These are phyloP conservation scores for Pristionchus arcanus DNA, from an alignment of 2,888 invertebrate species.

Conservation along the genomic window DNA sequence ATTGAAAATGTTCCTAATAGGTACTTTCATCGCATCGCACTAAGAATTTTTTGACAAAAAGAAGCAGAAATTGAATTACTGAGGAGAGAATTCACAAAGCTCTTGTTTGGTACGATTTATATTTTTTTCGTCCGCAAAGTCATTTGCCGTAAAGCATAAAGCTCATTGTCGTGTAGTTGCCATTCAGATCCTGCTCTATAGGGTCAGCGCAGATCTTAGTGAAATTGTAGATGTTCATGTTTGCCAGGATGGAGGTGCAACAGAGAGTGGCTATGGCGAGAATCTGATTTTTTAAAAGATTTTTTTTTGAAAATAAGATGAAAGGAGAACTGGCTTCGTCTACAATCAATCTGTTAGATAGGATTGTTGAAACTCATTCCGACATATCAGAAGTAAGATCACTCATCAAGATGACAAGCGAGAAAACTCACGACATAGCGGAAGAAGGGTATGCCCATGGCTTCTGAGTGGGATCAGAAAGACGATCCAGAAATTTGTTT, in stretches of 20 bases:
- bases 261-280: slow-evolving; percentile 35
- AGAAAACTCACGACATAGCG: slow-evolving; percentile 35
- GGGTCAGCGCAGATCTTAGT: slow-evolving; percentile 51
- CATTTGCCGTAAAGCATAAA: no score
- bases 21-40: no score
- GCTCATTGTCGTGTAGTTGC: slow-evolving; percentile 11
- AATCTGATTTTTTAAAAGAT: slow-evolving; percentile 12
- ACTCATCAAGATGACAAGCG: no score
- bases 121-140: no score
- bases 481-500: not conserved
- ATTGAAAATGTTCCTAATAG: no score
- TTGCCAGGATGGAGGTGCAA: slow-evolving; percentile 39
- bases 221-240: slow-evolving; percentile 55
- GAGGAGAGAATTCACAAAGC: no score
- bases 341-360: not conserved
- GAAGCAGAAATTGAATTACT: no score
- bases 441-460: not conserved
- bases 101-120: no score
- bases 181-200: slow-evolving; percentile 6
- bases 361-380: not conserved
- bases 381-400: not conserved
- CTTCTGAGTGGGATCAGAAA: not conserved
- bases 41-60: no score
- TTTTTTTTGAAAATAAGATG: no score
- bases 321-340: no score